These are phyloP conservation scores for Andrena marginata DNA, from an alignment of 2,888 invertebrate genomes.

Conservation along the genomic window DNA sequence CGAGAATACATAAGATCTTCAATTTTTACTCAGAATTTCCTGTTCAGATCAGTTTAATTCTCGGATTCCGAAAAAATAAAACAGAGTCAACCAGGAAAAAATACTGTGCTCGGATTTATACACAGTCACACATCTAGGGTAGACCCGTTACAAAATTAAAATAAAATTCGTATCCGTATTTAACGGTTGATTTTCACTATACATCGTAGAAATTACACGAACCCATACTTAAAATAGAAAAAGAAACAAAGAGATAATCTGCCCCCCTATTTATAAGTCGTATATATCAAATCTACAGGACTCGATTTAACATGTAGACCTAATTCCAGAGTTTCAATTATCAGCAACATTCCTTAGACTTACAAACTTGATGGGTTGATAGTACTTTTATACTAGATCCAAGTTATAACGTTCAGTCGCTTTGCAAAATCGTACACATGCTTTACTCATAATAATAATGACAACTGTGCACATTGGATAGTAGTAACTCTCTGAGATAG, in stretches of 20 bases:
- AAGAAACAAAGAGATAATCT: slow-evolving; percentile 26
- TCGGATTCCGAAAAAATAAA: slow-evolving; percentile 7
- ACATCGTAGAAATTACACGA: slow-evolving; percentile 48
- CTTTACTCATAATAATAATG: slow-evolving; percentile 32
- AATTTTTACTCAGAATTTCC: slow-evolving; percentile 12
- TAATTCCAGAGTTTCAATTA: slow-evolving; percentile 27
- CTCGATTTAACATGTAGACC: slow-evolving; percentile 13
- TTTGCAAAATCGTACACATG: slow-evolving; percentile 33
- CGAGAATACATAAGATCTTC: slow-evolving; percentile 2
- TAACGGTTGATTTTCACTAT: slow-evolving; percentile 54
- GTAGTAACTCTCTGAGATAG: slow-evolving; percentile 33
- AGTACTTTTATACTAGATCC: slow-evolving; percentile 45
- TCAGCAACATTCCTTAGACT: slow-evolving; percentile 27
- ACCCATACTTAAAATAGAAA: slow-evolving; percentile 39
- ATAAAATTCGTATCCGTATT: slow-evolving; percentile 43
- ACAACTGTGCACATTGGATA: slow-evolving; percentile 40
- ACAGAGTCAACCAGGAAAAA: neutral
- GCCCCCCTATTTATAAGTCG: slow-evolving; percentile 37
- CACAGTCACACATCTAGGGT: slow-evolving; percentile 23
- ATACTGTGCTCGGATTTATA: slow-evolving; percentile 30
- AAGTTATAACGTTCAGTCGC: slow-evolving; percentile 47
- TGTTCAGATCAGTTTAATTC: slow-evolving; percentile 5
- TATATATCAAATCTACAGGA: slow-evolving; percentile 51
- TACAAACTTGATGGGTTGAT: slow-evolving; percentile 53
- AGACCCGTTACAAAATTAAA: slow-evolving; percentile 21